Evolutionary conservation across 2,113 vertebrate genomes (phyloP).

Genomic region (Pygoscelis adeliae): DNA sequence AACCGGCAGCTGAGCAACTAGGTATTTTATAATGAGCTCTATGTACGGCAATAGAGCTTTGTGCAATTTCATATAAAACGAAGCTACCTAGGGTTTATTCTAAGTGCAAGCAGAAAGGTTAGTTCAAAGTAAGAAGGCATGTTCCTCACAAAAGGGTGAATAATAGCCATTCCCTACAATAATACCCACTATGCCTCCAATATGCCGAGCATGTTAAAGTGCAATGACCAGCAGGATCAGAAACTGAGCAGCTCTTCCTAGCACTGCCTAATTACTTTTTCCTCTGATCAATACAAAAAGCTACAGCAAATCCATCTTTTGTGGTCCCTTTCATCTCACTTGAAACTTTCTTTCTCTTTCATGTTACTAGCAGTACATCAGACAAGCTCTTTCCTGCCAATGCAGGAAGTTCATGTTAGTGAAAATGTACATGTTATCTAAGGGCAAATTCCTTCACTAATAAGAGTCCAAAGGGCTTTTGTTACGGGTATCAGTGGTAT

Average conservation of each 20-base stretch:
- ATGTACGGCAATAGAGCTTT: background rate
- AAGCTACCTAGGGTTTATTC: background rate
- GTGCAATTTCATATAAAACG: background rate
- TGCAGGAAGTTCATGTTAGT: background rate
- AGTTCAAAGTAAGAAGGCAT: background rate
- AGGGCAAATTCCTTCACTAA: background rate
- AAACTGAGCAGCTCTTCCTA: background rate
- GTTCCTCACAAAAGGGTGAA: background rate
- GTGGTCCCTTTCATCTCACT: background rate
- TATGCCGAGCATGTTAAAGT: background rate
- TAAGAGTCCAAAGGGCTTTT: background rate
- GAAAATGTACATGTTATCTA: background rate
- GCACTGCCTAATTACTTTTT: background rate
- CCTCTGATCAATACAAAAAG: slow-evolving; percentile 1
- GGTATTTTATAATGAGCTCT: background rate
- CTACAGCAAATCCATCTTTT: background rate
- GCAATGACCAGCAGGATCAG: background rate
- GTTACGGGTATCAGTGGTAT: background rate
- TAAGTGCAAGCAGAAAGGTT: background rate
- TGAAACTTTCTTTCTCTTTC: background rate
- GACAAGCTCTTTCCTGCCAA: background rate
- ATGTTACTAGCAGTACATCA: background rate
- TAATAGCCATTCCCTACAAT: background rate
- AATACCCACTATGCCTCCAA: background rate
- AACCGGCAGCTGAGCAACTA: background rate